Percentiles rank a stretch among this genome's conserved stretches.
These are phyloP conservation scores for Vannuccia rotundouncinata DNA, from an alignment of 2,888 invertebrate species.

Conservation along the genomic window DNA sequence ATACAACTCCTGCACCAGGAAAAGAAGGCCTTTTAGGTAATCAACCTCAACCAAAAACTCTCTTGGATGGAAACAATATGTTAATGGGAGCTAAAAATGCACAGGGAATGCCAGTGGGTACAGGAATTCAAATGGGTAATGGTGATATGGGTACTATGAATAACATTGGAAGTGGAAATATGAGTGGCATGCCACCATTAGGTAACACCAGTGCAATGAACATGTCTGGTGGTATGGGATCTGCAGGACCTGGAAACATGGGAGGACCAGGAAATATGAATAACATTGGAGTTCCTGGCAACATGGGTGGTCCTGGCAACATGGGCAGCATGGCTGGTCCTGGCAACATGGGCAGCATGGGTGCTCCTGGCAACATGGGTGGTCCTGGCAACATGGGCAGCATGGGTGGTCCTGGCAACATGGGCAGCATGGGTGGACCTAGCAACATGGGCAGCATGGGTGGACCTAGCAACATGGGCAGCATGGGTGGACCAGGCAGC, in stretches of 20 bases:
- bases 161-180: background rate
- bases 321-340: background rate
- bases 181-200: background rate
- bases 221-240: background rate
- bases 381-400: background rate
- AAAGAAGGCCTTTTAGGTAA: slow-evolving; percentile 44
- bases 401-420: background rate
- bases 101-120: too few species aligned
- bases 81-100: background rate
- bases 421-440: background rate
- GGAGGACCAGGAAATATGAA: background rate
- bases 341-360: background rate
- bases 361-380: background rate
- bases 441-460: background rate
- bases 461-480: background rate
- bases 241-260: background rate
- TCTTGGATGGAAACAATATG: background rate
- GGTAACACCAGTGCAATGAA: background rate
- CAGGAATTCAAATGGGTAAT: background rate
- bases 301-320: too few species aligned
- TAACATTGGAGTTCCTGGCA: background rate
- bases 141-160: background rate
- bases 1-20: slow-evolving; percentile 62
- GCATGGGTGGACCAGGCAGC: background rate
- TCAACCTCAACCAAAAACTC: background rate